Evolutionary conservation across 2,113 vertebrate species (phyloP).

Genomic region (Perccottus glenii): DNA sequence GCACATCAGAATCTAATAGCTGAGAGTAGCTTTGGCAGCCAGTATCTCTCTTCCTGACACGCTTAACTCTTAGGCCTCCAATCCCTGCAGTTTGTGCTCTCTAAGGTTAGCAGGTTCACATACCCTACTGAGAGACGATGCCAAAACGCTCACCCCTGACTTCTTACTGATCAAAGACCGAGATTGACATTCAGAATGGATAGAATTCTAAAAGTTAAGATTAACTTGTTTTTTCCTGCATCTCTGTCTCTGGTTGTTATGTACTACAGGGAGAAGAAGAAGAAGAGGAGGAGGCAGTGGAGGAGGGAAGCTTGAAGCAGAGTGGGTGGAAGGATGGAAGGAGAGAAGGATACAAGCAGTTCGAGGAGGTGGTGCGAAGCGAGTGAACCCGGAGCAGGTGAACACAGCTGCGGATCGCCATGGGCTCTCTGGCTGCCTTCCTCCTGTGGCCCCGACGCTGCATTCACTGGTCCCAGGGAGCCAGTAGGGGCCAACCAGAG

Average conservation of each 20-base stretch:
- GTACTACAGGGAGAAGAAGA: slow-evolving; percentile 66
- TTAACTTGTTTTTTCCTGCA: slow-evolving; percentile 74
- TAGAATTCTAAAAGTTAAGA: slow-evolving; percentile 76
- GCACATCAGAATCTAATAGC: slow-evolving; percentile 72
- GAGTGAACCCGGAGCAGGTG: slow-evolving; percentile 80
- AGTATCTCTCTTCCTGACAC: slow-evolving; percentile 71
- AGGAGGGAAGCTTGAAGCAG: slow-evolving; percentile 65
- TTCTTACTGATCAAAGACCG: slow-evolving; percentile 73
- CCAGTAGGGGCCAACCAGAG: slow-evolving; percentile 73
- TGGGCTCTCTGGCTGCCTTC: slow-evolving; percentile 76
- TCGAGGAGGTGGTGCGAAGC: slow-evolving; percentile 71
- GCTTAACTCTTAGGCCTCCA: slow-evolving; percentile 75
- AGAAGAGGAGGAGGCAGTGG: slow-evolving; percentile 61
- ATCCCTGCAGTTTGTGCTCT: slow-evolving; percentile 68
- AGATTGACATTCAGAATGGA: slow-evolving; percentile 72
- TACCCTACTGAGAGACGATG: slow-evolving; percentile 70
- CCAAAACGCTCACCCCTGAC: slow-evolving; percentile 75
- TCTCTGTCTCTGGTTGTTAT: slow-evolving; percentile 74
- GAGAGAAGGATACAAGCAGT: slow-evolving; percentile 63
- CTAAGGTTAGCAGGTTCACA: slow-evolving; percentile 77
- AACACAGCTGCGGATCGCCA: slow-evolving; percentile 82
- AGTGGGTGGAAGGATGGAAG: slow-evolving; percentile 73
- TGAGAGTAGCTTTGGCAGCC: slow-evolving; percentile 74
- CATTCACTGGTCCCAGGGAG: slow-evolving; percentile 69
- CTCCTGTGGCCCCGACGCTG: slow-evolving; percentile 66